Percentiles rank a stretch among this genome's conserved stretches.
Evolutionary conservation across 2,888 invertebrate species (phyloP).

Genomic region (Caenorhabditis sulstoni): DNA sequence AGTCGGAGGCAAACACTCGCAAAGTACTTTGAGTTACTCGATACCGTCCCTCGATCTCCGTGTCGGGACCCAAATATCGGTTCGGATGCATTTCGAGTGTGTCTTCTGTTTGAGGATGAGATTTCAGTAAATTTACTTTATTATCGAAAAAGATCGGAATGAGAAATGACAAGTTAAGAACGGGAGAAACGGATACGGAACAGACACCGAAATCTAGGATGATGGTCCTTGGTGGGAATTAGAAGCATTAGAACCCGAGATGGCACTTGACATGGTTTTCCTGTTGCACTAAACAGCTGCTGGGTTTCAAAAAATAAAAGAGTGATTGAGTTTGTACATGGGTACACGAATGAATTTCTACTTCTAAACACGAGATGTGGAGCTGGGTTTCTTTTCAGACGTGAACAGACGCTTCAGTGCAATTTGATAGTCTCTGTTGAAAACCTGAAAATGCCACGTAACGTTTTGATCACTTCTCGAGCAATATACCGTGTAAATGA

Average conservation of each 20-base stretch:
- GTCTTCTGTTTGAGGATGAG: constrained; percentile 17
- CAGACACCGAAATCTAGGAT: constrained; percentile 31
- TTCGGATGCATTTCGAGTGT: constrained; percentile 18
- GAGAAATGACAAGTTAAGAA: neutral
- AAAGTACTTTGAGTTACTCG: constrained; percentile 58
- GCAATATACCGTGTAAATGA: constrained; percentile 78
- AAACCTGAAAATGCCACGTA: constrained; percentile 69
- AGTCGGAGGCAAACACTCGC: constrained; percentile 53
- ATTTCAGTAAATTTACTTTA: constrained; percentile 22
- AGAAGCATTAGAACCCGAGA: constrained; percentile 50
- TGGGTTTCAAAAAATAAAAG: neutral
- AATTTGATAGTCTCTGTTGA: constrained; percentile 81
- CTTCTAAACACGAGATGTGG: constrained; percentile 51
- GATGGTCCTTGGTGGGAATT: constrained; percentile 23
- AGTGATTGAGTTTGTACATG: too few relatives aligned
- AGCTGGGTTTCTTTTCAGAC: constrained; percentile 59
- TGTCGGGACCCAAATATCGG: neutral
- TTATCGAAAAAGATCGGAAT: neutral
- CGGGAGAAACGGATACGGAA: neutral
- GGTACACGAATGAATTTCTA: too few relatives aligned
- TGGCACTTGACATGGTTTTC: constrained; percentile 35
- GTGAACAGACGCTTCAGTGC: constrained; percentile 79
- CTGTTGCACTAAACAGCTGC: constrained; percentile 15
- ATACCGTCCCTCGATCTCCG: constrained; percentile 32
- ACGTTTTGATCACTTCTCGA: neutral